A percentile compares a stretch with the other conserved stretches of the same genome.
These are phyloP conservation scores for Actenoides lindsayi DNA, from an alignment of 2,113 vertebrate species.

Conservation along the genomic window DNA sequence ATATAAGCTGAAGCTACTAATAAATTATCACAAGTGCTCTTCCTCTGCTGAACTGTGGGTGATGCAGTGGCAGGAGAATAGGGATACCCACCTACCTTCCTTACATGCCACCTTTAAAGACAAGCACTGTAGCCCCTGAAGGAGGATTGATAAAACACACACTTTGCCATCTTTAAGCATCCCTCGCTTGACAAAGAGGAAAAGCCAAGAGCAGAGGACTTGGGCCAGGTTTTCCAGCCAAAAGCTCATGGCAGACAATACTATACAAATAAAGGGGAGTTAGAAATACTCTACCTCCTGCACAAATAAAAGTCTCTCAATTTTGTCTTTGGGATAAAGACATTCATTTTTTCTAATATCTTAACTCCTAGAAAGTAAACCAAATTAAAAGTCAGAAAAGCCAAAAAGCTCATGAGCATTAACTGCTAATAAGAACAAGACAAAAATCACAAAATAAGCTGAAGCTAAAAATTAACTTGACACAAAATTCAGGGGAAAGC, in stretches of 20 bases:
- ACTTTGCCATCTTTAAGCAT: neutral
- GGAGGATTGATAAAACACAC: accelerated
- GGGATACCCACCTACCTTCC: neutral
- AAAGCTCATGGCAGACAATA: neutral
- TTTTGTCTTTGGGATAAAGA: neutral
- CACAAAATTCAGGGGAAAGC: neutral
- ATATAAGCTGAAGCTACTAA: neutral
- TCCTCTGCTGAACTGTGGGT: neutral
- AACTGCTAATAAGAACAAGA: neutral
- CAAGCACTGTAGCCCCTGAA: neutral
- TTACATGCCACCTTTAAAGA: neutral
- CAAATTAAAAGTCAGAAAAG: neutral
- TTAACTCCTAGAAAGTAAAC: neutral
- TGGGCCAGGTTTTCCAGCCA: neutral
- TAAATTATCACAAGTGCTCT: neutral
- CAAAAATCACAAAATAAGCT: neutral
- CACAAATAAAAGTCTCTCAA: neutral
- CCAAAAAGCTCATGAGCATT: neutral
- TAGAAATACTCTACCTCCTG: neutral
- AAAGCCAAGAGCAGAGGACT: neutral
- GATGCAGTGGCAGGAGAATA: neutral
- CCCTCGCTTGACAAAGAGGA: neutral
- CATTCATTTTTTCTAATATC: neutral
- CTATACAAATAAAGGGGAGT: neutral
- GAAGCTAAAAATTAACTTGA: neutral